Percentiles rank a stretch among this genome's conserved stretches.
Conservation (phyloP, 2,113 vertebrate species). For the Odobenus rosmarus region DNA sequence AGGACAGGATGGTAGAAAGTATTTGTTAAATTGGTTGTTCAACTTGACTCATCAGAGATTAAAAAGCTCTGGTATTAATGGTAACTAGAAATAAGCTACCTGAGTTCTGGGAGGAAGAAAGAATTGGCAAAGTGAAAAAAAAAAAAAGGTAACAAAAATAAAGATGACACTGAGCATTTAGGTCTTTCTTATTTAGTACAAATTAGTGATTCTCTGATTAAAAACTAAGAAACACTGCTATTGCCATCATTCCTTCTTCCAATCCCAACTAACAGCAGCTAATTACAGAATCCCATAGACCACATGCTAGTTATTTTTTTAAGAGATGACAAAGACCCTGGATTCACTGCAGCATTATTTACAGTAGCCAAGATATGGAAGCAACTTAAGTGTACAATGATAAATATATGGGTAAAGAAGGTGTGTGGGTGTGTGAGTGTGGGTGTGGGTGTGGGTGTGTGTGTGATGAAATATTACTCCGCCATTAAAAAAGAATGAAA, state of each 20-base stretch:
- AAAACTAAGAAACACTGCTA: neutral
- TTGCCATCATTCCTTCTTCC: neutral
- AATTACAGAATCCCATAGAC: neutral
- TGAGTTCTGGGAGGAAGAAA: neutral
- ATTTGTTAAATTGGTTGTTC: neutral
- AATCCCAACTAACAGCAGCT: neutral
- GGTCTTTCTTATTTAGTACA: neutral
- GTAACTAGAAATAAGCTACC: neutral
- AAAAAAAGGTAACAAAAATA: neutral
- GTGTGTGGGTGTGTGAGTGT: too few species aligned
- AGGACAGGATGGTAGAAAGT: neutral
- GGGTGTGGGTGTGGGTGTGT: neutral
- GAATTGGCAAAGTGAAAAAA: neutral
- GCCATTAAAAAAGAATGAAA: neutral
- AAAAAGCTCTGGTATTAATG: neutral
- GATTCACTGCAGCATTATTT: neutral
- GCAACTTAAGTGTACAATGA: neutral
- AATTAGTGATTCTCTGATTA: neutral
- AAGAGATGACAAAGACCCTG: conserved; percentile 2
- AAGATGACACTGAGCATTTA: neutral
- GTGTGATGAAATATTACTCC: neutral
- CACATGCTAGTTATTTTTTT: neutral
- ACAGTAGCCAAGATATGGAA: neutral
- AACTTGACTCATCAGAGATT: neutral
- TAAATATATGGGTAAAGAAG: neutral